phyloP scores from a whole-genome alignment of 2,888 invertebrate species.

The Cyrtodaria siliqua region DNA sequence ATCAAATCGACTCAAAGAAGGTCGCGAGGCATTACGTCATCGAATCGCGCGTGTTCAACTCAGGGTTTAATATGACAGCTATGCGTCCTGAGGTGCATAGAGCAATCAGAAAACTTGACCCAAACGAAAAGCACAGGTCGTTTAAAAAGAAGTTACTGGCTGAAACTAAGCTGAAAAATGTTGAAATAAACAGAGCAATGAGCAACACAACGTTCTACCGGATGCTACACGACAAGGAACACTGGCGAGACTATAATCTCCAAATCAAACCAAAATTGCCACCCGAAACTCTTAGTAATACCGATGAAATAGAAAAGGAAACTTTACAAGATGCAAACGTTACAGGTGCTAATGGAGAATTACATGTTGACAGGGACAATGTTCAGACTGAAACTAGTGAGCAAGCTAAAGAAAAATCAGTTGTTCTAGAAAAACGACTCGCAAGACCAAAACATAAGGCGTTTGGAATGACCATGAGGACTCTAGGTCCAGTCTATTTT shows the following conservation, averaged over 20 bases:
- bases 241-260: constrained; percentile 57
- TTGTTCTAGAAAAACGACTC: constrained; percentile 47
- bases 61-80: constrained; percentile 64
- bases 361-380: too few relatives aligned
- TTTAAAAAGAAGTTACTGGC: constrained; percentile 63
- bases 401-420: constrained; percentile 36
- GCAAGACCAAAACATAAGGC: constrained; percentile 26
- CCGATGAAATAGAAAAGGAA: too few relatives aligned
- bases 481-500: constrained; percentile 62
- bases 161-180: constrained; percentile 50
- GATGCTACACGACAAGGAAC: constrained; percentile 62
- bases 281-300: not conserved
- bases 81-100: constrained; percentile 66
- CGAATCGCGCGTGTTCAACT: constrained; percentile 67
- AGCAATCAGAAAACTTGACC: constrained; percentile 65
- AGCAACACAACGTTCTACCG: constrained; percentile 53
- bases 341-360: too few relatives aligned
- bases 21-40: constrained; percentile 62
- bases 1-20: constrained; percentile 53
- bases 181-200: constrained; percentile 65
- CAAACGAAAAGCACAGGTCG: constrained; percentile 49
- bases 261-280: constrained; percentile 3
- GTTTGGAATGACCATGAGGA: constrained; percentile 57
- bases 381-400: not conserved
- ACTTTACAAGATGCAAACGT: too few relatives aligned